Percentiles rank a stretch among this genome's conserved stretches.
Evolutionary conservation across 37 sponge, comb jelly and placozoan species (phyloP).

Genomic region (Haliclona indistincta): DNA sequence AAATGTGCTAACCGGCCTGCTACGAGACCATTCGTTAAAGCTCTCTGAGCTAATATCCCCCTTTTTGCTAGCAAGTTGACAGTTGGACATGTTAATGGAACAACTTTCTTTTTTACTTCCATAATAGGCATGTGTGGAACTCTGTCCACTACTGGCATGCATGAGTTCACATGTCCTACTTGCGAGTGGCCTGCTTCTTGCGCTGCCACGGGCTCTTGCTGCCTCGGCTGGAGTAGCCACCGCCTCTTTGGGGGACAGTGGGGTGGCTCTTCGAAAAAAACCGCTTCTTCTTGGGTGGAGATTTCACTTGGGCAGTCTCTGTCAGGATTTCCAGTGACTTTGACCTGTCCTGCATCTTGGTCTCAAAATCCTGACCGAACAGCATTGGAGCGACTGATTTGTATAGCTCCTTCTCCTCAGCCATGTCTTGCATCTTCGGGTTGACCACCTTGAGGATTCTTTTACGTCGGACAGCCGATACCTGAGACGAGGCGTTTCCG

Average conservation of each 20-base stretch:
- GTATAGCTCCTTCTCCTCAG: background rate
- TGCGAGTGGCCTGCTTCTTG: background rate
- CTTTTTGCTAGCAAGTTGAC: background rate
- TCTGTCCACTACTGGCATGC: background rate
- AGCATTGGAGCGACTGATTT: background rate
- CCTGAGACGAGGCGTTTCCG: background rate
- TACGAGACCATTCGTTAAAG: background rate
- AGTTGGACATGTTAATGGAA: too few relatives aligned
- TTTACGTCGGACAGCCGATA: background rate
- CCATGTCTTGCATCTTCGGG: background rate
- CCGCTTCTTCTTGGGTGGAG: background rate
- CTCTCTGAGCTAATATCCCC: background rate
- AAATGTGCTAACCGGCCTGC: conserved; percentile 21
- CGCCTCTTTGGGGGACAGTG: background rate
- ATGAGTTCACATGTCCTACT: background rate
- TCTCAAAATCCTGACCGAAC: background rate
- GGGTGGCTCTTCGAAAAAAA: background rate
- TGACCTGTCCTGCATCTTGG: background rate
- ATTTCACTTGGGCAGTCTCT: background rate
- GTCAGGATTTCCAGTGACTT: background rate
- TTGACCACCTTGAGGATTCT: background rate
- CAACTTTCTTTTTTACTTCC: too few relatives aligned
- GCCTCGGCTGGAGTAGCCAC: background rate
- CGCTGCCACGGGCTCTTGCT: background rate
- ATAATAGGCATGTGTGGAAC: too few relatives aligned